Base-by-base conservation (phyloP, 2,888 invertebrate species). In the Acronicta leporina region DNA sequence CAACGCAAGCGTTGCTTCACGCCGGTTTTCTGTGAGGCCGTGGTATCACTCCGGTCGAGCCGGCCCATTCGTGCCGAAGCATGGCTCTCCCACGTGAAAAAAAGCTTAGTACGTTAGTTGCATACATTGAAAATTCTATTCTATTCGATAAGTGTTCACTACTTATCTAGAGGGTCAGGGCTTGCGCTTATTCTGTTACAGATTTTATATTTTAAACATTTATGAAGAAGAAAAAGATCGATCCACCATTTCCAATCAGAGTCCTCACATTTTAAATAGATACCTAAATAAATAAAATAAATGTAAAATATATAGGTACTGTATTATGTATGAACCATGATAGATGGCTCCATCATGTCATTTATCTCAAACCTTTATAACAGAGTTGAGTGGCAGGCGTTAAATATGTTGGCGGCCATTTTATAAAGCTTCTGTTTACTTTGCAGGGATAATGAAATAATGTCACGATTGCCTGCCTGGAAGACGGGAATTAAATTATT, bases 381-480 rank as follows among this genome's bases (percentile, higher is more conserved):
- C n/a, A 1, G 46, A 2, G 13, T 20, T 40, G 38, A 60, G 63
- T 74, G 75, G 71, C 68, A 59, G 45, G 51, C 40, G 13, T 57
- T 68, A 52, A 59, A 62, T 46, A 52, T 57, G 53, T 59, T 51
- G 63, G 60, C 53, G 52, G 63, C 57, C 61, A 46, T 40, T 62
- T 42, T 49, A 48, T 53, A 64, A 52, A 59, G 55, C 15, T 25
- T 57, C 46, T 43, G 20, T 27, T 45, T 53, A 42, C 44, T 61
- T 44, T 25, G 42, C 46, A 15, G 14, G 15, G n/a, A 42, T 13
- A 42, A 38, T 42, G 30, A 41, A 15, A 42, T 30, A 3, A 46
- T 30, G 13, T 11, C 11, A 7, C 7, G 13, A n/a, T 38, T n/a
- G 38, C 38, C 38, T 38, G 38, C n/a, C 1, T 38, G 5, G 38